Conservation (phyloP, 2,797 vertebrate species). For the Prunella strophiata region DNA sequence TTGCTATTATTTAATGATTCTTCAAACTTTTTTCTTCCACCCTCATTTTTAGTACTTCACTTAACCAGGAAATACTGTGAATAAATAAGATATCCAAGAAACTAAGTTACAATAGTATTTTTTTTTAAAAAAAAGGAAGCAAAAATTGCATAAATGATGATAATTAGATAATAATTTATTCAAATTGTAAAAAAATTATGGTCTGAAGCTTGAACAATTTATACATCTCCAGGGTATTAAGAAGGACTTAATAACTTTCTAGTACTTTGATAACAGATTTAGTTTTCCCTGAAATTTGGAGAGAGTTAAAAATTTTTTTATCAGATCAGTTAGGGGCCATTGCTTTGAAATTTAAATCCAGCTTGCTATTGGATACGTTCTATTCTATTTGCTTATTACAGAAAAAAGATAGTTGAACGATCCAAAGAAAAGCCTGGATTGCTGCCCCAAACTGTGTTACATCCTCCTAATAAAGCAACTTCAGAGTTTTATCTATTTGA, state of each 20-base stretch:
- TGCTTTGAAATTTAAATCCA: neutral
- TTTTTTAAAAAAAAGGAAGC: neutral
- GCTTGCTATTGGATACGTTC: neutral
- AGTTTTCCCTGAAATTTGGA: neutral
- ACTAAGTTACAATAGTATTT: neutral
- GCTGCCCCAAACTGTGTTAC: neutral
- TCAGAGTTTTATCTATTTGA: neutral
- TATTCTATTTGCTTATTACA: neutral
- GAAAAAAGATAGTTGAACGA: neutral
- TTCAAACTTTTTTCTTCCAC: neutral
- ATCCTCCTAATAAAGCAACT: slow-evolving; percentile 5
- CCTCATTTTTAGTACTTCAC: neutral
- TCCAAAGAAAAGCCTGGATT: neutral
- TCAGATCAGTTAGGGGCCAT: neutral
- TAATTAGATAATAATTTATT: slow-evolving; percentile 1
- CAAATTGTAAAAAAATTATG: neutral
- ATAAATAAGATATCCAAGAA: neutral
- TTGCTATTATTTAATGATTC: neutral
- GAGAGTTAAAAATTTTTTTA: neutral
- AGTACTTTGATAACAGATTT: neutral
- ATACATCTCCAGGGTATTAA: neutral
- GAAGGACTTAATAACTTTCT: neutral
- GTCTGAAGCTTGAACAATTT: neutral
- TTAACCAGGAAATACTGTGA: slow-evolving; percentile 14
- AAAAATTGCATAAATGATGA: neutral